Evolutionary conservation across 1,140 invertebrate genomes (phyloP).

Genomic region (Bombus balteatus): DNA sequence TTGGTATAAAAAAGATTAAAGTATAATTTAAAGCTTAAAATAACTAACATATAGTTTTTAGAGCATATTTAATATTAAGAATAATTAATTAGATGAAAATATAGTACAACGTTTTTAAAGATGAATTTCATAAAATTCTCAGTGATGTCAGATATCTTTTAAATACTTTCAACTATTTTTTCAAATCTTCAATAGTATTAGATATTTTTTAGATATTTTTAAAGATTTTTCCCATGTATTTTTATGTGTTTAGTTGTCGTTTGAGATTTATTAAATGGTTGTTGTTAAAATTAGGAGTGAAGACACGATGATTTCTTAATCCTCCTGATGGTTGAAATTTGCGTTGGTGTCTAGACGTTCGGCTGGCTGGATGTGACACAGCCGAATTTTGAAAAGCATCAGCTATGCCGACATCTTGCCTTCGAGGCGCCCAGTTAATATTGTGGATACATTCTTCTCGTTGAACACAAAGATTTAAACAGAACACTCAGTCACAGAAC

Average conservation of each 20-base stretch:
- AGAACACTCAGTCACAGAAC: background rate
- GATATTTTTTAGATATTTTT: background rate
- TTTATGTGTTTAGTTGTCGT: background rate
- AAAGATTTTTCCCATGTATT: background rate
- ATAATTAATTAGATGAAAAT: background rate
- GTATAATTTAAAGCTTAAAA: background rate
- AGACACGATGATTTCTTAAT: too few relatives aligned
- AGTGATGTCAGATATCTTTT: background rate
- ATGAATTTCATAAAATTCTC: background rate
- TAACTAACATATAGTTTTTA: background rate
- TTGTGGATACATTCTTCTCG: background rate
- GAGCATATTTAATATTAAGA: background rate
- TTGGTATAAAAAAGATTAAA: background rate
- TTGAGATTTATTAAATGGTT: background rate
- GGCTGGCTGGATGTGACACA: constrained; percentile 82
- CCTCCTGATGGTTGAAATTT: background rate
- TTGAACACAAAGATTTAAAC: background rate
- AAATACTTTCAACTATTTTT: background rate
- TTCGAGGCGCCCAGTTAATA: constrained; percentile 73
- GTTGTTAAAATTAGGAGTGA: background rate
- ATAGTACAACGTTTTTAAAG: background rate
- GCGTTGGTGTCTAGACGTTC: constrained; percentile 72
- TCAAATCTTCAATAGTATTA: background rate
- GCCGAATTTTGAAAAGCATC: constrained; percentile 80
- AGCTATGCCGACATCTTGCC: constrained; percentile 84